These are phyloP conservation scores for Hemithea aestivaria DNA, from an alignment of 2,888 invertebrate genomes.

Conservation along the genomic window DNA sequence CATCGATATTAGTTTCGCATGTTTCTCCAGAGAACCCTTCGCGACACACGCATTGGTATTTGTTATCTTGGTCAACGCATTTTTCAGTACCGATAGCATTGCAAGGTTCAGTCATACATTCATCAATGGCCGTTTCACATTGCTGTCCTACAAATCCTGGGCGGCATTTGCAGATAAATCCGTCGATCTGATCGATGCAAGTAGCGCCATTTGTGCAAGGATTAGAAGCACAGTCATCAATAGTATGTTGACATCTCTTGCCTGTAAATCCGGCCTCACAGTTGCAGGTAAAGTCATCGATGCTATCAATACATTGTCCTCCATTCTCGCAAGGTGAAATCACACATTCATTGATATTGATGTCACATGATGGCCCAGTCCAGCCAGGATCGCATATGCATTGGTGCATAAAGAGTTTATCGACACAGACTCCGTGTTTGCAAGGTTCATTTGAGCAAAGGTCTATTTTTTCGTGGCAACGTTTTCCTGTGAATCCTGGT, in stretches of 20 bases:
- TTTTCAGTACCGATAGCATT: constrained; percentile 93
- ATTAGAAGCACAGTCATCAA: constrained; percentile 93
- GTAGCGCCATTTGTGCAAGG: constrained; percentile 96
- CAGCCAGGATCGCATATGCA: constrained; percentile 96
- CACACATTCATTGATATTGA: constrained; percentile 94
- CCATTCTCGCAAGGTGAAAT: constrained; percentile 94
- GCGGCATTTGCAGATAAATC: constrained; percentile 94
- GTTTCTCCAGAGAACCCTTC: constrained; percentile 91
- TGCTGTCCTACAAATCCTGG: constrained; percentile 95
- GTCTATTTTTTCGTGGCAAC: constrained; percentile 97
- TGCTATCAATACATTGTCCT: constrained; percentile 93
- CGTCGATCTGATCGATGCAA: constrained; percentile 92
- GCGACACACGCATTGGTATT: constrained; percentile 91
- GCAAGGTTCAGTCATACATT: constrained; percentile 94
- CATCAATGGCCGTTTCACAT: constrained; percentile 95
- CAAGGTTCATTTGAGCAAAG: constrained; percentile 94
- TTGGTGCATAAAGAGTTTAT: constrained; percentile 90
- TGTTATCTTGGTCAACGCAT: constrained; percentile 93
- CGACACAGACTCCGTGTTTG: constrained; percentile 95
- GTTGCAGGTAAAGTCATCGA: constrained; percentile 90
- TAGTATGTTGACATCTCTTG: constrained; percentile 93
- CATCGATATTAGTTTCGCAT: constrained; percentile 93
- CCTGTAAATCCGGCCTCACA: constrained; percentile 98
- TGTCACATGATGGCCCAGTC: constrained; percentile 91
- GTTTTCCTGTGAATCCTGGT: constrained; percentile 95